Evolutionary conservation across 1,140 invertebrate genomes (phyloP), one percentile per base, ranked within the genome.

Genomic region (Monochamus saltuarius): DNA sequence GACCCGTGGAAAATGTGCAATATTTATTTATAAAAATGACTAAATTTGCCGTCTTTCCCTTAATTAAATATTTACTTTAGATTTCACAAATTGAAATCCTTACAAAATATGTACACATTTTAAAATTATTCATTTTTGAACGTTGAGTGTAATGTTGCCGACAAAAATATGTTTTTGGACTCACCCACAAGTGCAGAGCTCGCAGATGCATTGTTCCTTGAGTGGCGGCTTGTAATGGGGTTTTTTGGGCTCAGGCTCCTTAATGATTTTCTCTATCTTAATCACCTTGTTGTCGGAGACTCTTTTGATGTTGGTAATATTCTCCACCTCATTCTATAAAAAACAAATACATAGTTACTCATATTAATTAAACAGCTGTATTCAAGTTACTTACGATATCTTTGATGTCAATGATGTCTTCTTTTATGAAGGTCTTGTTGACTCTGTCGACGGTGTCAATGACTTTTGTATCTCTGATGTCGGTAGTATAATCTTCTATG

Each of bases 111-210:
- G n/a, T n/a, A n/a, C n/a, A n/a, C n/a, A n/a, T n/a, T n/a, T n/a
- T n/a, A n/a, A n/a, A n/a, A n/a, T n/a, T n/a, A n/a, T n/a, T n/a
- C n/a, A n/a, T n/a, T n/a, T n/a, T n/a, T n/a, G n/a, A n/a, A n/a
- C n/a, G n/a, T n/a, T n/a, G n/a, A n/a, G n/a, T n/a, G 22, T 29
- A 29, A 29, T 29, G 22, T 29, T 29, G n/a, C n/a, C n/a, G n/a
- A n/a, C n/a, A n/a, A 42, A 42, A n/a, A 16, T 42, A 29, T 29
- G 6, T 6, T 29, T 10, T 42, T n/a, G n/a, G 13, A 87, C 89
- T 88, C 80, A 94, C 91, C 91, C 91, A 78, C 91, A 94, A 71
- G 90, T 93, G 74, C 91, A 94, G 40, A 94, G 87, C 80, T 94
- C 89, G 75, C 91, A 94, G 65, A 94, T 91, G 71, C 91, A 94